These are phyloP conservation scores for Gnathonemus longibarbis DNA, from an alignment of 2,113 vertebrate genomes.

Conservation along the genomic window DNA sequence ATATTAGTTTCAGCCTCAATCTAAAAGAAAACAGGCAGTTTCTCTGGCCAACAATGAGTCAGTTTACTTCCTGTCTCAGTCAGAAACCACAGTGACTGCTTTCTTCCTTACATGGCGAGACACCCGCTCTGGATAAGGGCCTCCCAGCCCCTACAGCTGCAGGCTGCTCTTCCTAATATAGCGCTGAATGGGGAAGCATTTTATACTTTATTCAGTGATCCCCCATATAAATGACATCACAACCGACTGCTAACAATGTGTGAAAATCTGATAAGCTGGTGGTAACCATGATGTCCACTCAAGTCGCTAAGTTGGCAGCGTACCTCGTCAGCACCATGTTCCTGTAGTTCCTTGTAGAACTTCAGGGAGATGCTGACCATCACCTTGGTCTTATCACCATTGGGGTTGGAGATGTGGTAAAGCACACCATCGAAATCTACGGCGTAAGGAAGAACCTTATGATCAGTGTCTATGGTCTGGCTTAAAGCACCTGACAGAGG, in stretches of 20 bases:
- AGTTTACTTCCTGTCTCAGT: conserved; percentile 55
- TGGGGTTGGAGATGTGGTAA: conserved; percentile 98
- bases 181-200: not conserved
- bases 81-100: conserved; percentile 36
- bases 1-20: not conserved
- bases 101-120: conserved; percentile 58
- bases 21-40: conserved; percentile 24
- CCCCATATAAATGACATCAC: not conserved
- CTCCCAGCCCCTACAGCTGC: not conserved
- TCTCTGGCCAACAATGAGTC: conserved; percentile 44
- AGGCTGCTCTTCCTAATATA: not conserved
- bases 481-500: not conserved
- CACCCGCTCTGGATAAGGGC: not conserved
- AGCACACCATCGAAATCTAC: conserved; percentile 97
- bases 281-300: not conserved
- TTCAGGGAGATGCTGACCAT: conserved; percentile 99
- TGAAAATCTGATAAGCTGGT: not conserved
- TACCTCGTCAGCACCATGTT: conserved; percentile 93
- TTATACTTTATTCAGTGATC: not conserved
- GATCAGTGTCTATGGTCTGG: not conserved
- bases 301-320: conserved; percentile 19
- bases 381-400: conserved; percentile 95
- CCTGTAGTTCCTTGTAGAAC: conserved; percentile 98
- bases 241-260: not conserved
- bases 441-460: not conserved